phyloP scores from a whole-genome alignment of 2,113 vertebrate species.

The Orientallactaga bullata region DNA sequence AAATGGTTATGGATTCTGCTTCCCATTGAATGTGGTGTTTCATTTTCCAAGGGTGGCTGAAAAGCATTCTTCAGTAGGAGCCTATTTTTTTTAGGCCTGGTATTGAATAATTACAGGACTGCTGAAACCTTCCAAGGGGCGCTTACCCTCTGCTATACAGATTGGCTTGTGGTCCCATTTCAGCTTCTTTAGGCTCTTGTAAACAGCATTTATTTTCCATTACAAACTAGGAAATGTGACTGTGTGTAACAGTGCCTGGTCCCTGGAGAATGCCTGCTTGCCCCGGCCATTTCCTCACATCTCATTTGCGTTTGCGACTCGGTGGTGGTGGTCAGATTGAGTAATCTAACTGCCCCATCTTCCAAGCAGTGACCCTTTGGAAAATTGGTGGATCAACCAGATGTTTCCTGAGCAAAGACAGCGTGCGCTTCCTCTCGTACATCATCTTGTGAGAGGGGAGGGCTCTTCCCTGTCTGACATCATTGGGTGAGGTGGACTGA shows the following conservation, averaged over 20 bases:
- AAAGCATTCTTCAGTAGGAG: constrained; percentile 50
- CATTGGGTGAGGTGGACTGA: constrained; percentile 79
- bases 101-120: constrained; percentile 62
- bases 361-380: constrained; percentile 80
- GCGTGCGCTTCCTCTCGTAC: constrained; percentile 84
- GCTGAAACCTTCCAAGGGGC: constrained; percentile 58
- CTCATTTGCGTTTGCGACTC: constrained; percentile 64
- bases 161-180: constrained; percentile 61
- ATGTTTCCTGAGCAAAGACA: constrained; percentile 90
- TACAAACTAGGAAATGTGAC: constrained; percentile 81
- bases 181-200: constrained; percentile 71
- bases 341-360: constrained; percentile 68
- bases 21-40: constrained; percentile 57
- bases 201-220: constrained; percentile 83
- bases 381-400: constrained; percentile 85
- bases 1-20: constrained; percentile 64
- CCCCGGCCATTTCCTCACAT: constrained; percentile 80
- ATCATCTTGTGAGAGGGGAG: constrained; percentile 83
- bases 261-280: constrained; percentile 74
- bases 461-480: constrained; percentile 69
- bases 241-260: constrained; percentile 21
- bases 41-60: constrained; percentile 58
- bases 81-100: constrained; percentile 53
- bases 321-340: constrained; percentile 30
- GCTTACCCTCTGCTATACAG: constrained; percentile 10